phyloP scores from a whole-genome alignment of 37 sponge, comb jelly and placozoan species.

The Haliclona indistincta region DNA sequence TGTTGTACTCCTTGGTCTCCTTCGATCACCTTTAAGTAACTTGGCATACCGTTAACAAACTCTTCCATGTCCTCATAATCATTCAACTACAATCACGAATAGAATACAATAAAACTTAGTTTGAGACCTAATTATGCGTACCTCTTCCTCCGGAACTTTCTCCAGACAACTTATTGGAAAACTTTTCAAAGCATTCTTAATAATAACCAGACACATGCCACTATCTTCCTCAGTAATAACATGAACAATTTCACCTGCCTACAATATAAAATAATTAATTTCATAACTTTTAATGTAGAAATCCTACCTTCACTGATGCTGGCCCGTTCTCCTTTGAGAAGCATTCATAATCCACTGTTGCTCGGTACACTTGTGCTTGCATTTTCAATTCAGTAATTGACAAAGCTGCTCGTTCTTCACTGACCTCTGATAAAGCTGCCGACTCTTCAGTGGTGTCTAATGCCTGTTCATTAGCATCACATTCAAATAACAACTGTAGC shows the following conservation, averaged over 20 bases:
- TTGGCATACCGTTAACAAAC: neutral
- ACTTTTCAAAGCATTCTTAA: too few species aligned
- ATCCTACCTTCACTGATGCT: neutral
- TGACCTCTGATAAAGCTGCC: too few species aligned
- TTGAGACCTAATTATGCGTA: neutral
- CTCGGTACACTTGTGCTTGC: too few species aligned
- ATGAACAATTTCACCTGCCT: conserved; percentile 38
- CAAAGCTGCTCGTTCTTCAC: too few species aligned
- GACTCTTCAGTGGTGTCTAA: too few species aligned
- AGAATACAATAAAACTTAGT: neutral
- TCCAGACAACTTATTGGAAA: neutral
- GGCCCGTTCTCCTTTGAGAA: too few species aligned
- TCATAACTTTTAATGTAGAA: neutral
- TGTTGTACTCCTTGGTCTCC: neutral
- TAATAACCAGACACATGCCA: conserved; percentile 28
- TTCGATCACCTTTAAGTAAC: neutral
- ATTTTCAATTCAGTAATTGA: too few species aligned
- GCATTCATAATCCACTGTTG: too few species aligned
- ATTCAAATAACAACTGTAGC: too few species aligned
- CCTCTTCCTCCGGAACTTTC: neutral
- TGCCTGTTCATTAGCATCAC: too few species aligned
- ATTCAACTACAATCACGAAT: too few species aligned
- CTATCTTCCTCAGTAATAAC: conserved; percentile 24
- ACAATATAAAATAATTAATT: neutral
- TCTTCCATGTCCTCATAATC: neutral